Conservation (phyloP, 2,113 vertebrate species). For the Tor tambroides region DNA sequence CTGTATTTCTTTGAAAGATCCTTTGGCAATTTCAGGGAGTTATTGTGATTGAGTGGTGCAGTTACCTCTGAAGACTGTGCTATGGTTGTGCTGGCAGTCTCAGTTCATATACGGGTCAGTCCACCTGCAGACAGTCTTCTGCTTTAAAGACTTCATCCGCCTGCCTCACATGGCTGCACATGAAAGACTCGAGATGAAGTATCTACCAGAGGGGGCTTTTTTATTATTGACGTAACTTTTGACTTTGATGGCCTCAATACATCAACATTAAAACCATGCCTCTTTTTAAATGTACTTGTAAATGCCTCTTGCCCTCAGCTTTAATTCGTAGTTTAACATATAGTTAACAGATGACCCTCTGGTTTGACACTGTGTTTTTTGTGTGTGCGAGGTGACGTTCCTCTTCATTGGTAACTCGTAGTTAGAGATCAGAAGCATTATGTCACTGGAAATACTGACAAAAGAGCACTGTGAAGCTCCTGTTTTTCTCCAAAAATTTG, state of each 20-base stretch:
- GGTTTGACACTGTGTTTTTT: background rate
- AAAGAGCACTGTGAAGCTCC: no score
- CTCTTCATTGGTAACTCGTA: no score
- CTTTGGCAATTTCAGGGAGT: conserved; percentile 7
- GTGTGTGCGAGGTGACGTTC: no score
- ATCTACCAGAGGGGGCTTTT: background rate
- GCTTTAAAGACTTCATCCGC: conserved; percentile 11
- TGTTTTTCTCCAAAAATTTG: no score
- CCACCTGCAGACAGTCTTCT: conserved; percentile 13
- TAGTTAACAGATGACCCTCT: background rate
- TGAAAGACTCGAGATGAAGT: background rate
- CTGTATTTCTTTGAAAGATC: background rate
- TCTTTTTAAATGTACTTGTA: background rate
- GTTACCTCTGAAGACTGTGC: background rate
- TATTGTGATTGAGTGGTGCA: conserved; percentile 29
- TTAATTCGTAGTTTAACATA: background rate
- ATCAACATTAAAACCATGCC: background rate
- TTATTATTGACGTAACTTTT: background rate
- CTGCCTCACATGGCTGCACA: conserved; percentile 13
- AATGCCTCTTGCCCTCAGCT: background rate
- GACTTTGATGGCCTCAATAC: background rate
- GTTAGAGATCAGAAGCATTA: no score
- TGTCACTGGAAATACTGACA: background rate
- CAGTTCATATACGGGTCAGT: conserved; percentile 19
- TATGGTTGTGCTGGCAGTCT: conserved; percentile 9